A percentile compares a stretch with the other conserved stretches of the same genome.
Conservation (phyloP, 2,113 vertebrate species). For the Heliornis fulica region DNA sequence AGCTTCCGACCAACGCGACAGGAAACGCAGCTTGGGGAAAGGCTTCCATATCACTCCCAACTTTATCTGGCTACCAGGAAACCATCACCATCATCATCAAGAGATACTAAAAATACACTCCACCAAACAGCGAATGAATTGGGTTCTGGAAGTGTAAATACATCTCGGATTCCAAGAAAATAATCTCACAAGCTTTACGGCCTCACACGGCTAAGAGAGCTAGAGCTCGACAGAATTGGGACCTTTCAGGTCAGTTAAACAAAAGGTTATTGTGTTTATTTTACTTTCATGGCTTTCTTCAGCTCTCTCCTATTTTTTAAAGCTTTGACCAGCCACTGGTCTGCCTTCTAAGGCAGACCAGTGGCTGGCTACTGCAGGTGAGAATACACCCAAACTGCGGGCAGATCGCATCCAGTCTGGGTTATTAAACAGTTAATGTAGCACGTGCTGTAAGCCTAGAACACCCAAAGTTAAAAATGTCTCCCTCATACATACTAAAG, state of each 20-base stretch:
- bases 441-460: background rate
- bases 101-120: background rate
- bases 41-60: background rate
- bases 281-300: background rate
- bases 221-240: background rate
- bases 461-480: background rate
- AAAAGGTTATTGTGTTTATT: background rate
- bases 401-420: background rate
- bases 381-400: background rate
- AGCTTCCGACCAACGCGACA: background rate
- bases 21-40: conserved; percentile 50
- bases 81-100: background rate
- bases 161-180: background rate
- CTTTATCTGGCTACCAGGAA: conserved; percentile 24
- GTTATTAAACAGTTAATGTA: background rate
- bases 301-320: background rate
- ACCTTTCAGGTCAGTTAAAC: background rate
- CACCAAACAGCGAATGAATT: background rate
- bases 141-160: background rate
- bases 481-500: background rate
- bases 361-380: background rate
- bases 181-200: background rate
- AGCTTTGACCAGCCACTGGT: too few species aligned
- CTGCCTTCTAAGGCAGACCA: background rate
- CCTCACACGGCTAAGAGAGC: background rate